Evolutionary conservation across 2,797 vertebrate species (phyloP).

Genomic region (Atherinosoma microstoma): DNA sequence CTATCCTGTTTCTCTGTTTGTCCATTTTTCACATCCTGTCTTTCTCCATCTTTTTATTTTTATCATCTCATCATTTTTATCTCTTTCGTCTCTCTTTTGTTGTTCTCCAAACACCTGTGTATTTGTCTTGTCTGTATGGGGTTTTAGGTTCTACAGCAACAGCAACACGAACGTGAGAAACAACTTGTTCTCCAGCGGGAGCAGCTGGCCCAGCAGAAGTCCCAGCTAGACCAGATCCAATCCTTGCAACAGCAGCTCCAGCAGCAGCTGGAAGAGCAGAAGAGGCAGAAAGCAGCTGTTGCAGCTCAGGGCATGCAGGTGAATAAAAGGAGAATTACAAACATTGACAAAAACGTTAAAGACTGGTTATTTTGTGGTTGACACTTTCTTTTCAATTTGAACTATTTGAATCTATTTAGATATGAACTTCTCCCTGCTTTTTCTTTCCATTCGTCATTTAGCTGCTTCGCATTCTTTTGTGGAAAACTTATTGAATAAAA

Average conservation of each 20-base stretch:
- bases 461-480: background rate
- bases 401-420: background rate
- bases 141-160: conserved; percentile 91
- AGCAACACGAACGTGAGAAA: conserved; percentile 95
- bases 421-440: background rate
- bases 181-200: conserved; percentile 95
- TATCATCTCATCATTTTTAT: background rate
- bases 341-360: conserved; percentile 6
- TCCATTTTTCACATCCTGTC: conserved; percentile 15
- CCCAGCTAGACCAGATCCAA: conserved; percentile 98
- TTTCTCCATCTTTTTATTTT: conserved; percentile 26
- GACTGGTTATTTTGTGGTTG: background rate
- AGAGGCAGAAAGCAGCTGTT: conserved; percentile 89
- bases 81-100: conserved; percentile 2
- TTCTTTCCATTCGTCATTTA: background rate
- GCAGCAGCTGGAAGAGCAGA: conserved; percentile 97
- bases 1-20: conserved; percentile 29
- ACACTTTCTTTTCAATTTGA: background rate
- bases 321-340: background rate
- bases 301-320: conserved; percentile 66
- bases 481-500: background rate
- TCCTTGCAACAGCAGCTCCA: conserved; percentile 97
- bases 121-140: conserved; percentile 20
- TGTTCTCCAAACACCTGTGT: conserved; percentile 17
- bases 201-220: conserved; percentile 96